Evolutionary conservation across 1,140 invertebrate genomes (phyloP).

Genomic region (Bombus pascuorum): DNA sequence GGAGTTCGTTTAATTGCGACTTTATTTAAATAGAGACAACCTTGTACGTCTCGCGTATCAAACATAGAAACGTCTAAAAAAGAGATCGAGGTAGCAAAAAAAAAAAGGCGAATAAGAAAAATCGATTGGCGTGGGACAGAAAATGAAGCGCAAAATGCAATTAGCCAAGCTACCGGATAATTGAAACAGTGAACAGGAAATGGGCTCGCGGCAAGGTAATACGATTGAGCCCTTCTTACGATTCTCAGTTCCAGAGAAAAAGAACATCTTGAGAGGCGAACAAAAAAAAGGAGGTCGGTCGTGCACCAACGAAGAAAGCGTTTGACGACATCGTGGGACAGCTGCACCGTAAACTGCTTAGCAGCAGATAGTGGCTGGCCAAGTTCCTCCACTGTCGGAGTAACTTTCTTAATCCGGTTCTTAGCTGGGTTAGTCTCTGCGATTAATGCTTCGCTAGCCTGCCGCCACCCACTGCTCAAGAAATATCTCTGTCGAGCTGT

Average conservation of each 20-base stretch:
- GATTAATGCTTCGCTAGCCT: conserved; percentile 65
- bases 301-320: conserved; percentile 23
- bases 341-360: conserved; percentile 66
- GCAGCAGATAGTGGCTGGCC: conserved; percentile 56
- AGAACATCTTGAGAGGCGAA: conserved; percentile 30
- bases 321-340: conserved; percentile 57
- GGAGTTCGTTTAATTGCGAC: no score
- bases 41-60: no score
- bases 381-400: conserved; percentile 51
- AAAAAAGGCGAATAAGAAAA: background rate
- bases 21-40: background rate
- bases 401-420: conserved; percentile 72
- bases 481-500: conserved; percentile 7
- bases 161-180: conserved; percentile 44
- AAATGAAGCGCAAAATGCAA: conserved; percentile 43
- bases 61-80: background rate
- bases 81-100: no score
- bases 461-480: background rate
- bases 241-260: conserved; percentile 41
- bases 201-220: conserved; percentile 45
- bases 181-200: conserved; percentile 52
- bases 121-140: conserved; percentile 9
- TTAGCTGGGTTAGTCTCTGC: conserved; percentile 68
- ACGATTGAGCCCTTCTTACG: conserved; percentile 51
- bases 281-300: conserved; percentile 6